A percentile compares a stretch with the other conserved stretches of the same genome.
These are phyloP conservation scores for Conomelus anceps DNA, from an alignment of 2,888 invertebrate genomes.

Conservation along the genomic window DNA sequence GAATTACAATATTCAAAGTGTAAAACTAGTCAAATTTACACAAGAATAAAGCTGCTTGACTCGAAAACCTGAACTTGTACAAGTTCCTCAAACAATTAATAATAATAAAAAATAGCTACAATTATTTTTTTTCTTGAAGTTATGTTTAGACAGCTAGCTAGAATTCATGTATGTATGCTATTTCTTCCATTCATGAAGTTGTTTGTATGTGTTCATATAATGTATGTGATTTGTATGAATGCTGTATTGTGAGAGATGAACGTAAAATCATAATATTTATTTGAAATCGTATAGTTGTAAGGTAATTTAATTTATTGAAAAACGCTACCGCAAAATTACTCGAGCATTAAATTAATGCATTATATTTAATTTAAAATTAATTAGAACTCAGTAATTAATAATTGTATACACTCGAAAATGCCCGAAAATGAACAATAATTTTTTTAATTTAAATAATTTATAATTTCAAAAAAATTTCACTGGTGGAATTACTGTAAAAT, in stretches of 20 bases:
- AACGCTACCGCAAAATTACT: background rate
- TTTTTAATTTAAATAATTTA: too few relatives aligned
- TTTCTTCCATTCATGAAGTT: background rate
- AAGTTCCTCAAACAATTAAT: background rate
- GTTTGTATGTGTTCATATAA: background rate
- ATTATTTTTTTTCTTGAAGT: background rate
- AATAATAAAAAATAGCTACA: background rate
- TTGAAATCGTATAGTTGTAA: background rate
- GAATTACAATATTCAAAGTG: background rate
- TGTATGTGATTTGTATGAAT: background rate
- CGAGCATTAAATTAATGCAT: background rate
- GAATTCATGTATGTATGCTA: background rate
- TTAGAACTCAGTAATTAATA: background rate
- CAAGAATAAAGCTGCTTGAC: background rate
- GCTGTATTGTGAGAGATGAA: background rate
- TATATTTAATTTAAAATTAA: too few relatives aligned
- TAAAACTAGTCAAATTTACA: slow-evolving; percentile 10
- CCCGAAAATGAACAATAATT: too few relatives aligned
- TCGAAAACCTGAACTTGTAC: background rate
- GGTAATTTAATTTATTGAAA: background rate
- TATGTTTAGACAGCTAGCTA: background rate
- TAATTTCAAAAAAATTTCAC: too few relatives aligned
- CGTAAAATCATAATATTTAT: background rate
- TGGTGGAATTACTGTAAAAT: too few relatives aligned
- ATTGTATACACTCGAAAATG: too few relatives aligned